Base-by-base conservation (phyloP, 2,888 invertebrate species). In the Mimumesa dahlbomi region DNA sequence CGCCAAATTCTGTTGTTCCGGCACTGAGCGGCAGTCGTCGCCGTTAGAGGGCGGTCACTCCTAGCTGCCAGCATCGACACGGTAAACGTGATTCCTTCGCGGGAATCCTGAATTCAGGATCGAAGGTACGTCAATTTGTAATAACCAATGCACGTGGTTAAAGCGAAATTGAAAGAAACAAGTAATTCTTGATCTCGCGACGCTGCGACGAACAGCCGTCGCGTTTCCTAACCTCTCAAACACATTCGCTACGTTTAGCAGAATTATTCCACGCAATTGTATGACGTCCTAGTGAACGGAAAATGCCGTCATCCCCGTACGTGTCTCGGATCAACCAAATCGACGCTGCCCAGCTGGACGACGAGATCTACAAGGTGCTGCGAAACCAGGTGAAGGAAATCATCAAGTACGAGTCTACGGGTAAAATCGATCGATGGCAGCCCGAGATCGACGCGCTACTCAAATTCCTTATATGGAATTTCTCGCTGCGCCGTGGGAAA, bases 321-420 rank as follows among this genome's bases (percentile, higher is more conserved):
- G 88, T 89, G 13, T 88, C 89, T 0, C 83, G 89, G 13, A 81
- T 89, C 25, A 89, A 89, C 61, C 89, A 95, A 92, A 90, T 96
- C 69, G 96, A 96, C 90, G 95, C 96, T 22, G 91, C 93, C n/a
- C 94, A 94, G 82, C 90, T 97, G 34, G 96, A 97, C 87, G 92
- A 92, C 71, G 96, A 97, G 90, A 93, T 97, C 50, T 92, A 93
- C 69, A 93, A 93, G 71, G 90, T 96, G 48, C 91, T 96, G 48
- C 93, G 93, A 73, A 91, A 92, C 61, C 93, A 94, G 76, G 85
- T 94, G 14, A 91, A 93, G 63, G 91, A 93, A 79, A 92, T 94
- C 45, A 90, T 93, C 1, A 93, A 93, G 83, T 92, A 92, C 83
- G 90, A 95, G 77, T 93, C 94, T 2, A 82, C 83, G 2, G 86